Conservation (phyloP, 64 coral and sea anemone species). For the Dendronephthya gigantea region DNA sequence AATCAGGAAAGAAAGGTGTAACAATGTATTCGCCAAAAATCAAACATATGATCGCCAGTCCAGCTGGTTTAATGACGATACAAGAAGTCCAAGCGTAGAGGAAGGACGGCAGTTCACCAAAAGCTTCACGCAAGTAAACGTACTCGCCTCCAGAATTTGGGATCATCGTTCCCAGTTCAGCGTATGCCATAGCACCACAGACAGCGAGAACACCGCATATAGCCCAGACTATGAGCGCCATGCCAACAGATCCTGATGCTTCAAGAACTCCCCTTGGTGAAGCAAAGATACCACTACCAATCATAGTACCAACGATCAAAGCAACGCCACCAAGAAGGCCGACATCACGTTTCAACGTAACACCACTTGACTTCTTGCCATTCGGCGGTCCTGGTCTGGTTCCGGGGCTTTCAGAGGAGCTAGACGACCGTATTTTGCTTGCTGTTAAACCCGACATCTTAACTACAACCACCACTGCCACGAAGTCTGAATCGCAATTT, state of each 20-base stretch:
- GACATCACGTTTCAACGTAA: constrained; percentile 33
- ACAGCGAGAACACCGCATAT: constrained; percentile 53
- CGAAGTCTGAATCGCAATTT: neutral
- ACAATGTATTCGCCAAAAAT: constrained; percentile 77
- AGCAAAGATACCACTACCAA: constrained; percentile 90
- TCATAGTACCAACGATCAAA: constrained; percentile 76
- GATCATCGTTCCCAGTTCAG: constrained; percentile 63
- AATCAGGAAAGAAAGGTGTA: constrained; percentile 75
- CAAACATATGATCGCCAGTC: constrained; percentile 65
- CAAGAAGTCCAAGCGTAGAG: constrained; percentile 70
- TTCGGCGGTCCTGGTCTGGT: neutral
- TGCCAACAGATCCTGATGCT: constrained; percentile 42
- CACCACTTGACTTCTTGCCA: neutral
- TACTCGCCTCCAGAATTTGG: constrained; percentile 59
- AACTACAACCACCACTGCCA: too few relatives aligned
- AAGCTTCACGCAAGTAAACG: constrained; percentile 49
- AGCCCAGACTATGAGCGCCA: constrained; percentile 60
- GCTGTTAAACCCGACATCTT: constrained; percentile 25
- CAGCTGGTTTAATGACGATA: constrained; percentile 64
- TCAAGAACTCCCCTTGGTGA: constrained; percentile 69
- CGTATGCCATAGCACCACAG: constrained; percentile 72
- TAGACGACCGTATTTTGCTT: neutral
- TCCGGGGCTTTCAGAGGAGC: neutral
- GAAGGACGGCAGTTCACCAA: constrained; percentile 53
- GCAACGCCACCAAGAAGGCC: constrained; percentile 51